Evolutionary conservation across 2,888 invertebrate species (phyloP).

Genomic region (Pelosia muscerda): DNA sequence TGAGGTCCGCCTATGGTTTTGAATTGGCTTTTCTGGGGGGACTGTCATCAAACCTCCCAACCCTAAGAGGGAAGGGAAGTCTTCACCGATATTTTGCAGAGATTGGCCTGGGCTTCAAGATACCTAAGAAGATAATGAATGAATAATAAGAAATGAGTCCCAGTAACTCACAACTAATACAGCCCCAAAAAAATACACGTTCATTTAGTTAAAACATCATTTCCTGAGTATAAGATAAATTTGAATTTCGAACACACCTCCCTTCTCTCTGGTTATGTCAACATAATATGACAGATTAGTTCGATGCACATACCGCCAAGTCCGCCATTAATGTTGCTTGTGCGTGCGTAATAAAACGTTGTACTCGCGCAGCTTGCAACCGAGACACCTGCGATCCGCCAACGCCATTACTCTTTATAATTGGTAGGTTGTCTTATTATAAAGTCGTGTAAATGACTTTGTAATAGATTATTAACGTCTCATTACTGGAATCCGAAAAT

Average conservation of each 20-base stretch:
- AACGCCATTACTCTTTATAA: slow-evolving; percentile 64
- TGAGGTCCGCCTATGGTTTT: no score
- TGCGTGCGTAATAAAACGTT: slow-evolving; percentile 48
- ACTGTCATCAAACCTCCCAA: no score
- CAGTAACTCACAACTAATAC: no score
- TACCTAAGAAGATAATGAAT: no score
- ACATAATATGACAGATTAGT: slow-evolving; percentile 49
- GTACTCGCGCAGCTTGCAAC: slow-evolving; percentile 62
- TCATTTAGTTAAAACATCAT: background rate
- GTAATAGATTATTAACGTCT: slow-evolving; percentile 47
- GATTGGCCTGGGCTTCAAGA: no score
- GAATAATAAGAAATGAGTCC: no score
- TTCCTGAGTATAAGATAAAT: slow-evolving; percentile 3
- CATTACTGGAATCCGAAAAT: slow-evolving; percentile 42
- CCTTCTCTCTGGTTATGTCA: slow-evolving; percentile 28
- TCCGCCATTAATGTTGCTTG: slow-evolving; percentile 52
- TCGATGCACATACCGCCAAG: slow-evolving; percentile 29
- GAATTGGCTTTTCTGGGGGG: no score
- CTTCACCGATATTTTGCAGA: no score
- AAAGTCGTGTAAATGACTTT: slow-evolving; percentile 48
- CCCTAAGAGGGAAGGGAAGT: no score
- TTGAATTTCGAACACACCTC: slow-evolving; percentile 19
- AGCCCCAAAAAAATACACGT: background rate
- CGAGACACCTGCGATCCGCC: slow-evolving; percentile 61
- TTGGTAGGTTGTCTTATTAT: slow-evolving; percentile 57